These are phyloP conservation scores for Andrena trimmerana DNA, from an alignment of 2,888 invertebrate species.

Conservation along the genomic window DNA sequence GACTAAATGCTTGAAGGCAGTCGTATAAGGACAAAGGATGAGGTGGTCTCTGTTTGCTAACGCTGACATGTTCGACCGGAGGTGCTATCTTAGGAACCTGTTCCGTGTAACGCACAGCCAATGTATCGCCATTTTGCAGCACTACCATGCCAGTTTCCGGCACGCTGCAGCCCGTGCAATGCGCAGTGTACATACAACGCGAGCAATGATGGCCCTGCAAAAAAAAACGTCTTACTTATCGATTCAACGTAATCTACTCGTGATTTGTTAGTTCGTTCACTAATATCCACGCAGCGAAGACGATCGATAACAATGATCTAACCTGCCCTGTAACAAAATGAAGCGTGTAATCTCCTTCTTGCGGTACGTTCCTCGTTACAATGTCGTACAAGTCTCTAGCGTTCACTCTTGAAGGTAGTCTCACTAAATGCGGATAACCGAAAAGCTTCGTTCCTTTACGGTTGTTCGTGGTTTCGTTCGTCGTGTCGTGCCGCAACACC, in stretches of 20 bases:
- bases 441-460: constrained; percentile 85
- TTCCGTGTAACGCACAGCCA: constrained; percentile 85
- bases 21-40: constrained; percentile 87
- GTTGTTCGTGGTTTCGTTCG: constrained; percentile 85
- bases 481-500: constrained; percentile 86
- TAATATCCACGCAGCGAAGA: constrained; percentile 1
- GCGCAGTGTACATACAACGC: constrained; percentile 86
- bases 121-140: constrained; percentile 87
- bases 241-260: background rate
- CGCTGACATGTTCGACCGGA: constrained; percentile 85
- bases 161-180: constrained; percentile 87
- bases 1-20: constrained; percentile 88
- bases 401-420: constrained; percentile 86
- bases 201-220: constrained; percentile 87
- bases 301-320: constrained; percentile 51
- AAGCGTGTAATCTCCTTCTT: constrained; percentile 85
- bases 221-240: constrained; percentile 32
- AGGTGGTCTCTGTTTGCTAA: constrained; percentile 85
- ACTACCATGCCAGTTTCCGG: constrained; percentile 84
- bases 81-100: constrained; percentile 81
- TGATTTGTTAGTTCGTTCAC: background rate
- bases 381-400: constrained; percentile 86
- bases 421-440: constrained; percentile 87
- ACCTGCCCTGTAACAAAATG: constrained; percentile 88
- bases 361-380: constrained; percentile 85